Evolutionary conservation across 2,888 invertebrate genomes (phyloP).

Genomic region (Rhagonycha fulva): DNA sequence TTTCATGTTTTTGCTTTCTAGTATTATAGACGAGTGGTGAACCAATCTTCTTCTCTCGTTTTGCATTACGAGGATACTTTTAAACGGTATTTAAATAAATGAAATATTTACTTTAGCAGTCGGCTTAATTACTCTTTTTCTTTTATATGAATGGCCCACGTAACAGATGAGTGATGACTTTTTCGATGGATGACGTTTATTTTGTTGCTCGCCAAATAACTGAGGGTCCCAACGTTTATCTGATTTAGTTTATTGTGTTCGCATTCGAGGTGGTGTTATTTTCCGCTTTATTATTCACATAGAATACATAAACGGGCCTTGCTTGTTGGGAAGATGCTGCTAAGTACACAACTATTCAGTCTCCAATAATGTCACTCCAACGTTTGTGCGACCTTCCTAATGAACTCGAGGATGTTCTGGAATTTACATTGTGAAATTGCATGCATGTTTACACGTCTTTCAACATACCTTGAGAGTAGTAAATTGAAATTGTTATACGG

Average conservation of each 20-base stretch:
- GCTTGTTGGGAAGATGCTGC: constrained; percentile 16
- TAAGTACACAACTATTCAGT: constrained; percentile 15
- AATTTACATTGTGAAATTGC: constrained; percentile 24
- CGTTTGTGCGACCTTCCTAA: constrained; percentile 24
- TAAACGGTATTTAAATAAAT: constrained; percentile 6
- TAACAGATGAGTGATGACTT: constrained; percentile 21
- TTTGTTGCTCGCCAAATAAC: constrained; percentile 12
- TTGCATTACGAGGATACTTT: constrained; percentile 19
- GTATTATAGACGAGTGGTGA: constrained; percentile 25
- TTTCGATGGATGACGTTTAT: constrained; percentile 22
- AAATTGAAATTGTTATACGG: neutral
- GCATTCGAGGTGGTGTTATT: constrained; percentile 22
- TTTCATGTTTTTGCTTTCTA: constrained; percentile 30
- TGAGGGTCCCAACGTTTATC: constrained; percentile 16
- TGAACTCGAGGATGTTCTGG: constrained; percentile 23
- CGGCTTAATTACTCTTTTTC: constrained; percentile 12
- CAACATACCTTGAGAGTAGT: constrained; percentile 11
- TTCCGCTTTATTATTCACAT: constrained; percentile 30
- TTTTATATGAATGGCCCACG: neutral
- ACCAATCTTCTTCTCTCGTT: constrained; percentile 14
- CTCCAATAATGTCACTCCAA: constrained; percentile 28
- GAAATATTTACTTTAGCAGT: constrained; percentile 1
- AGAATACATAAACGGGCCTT: constrained; percentile 24
- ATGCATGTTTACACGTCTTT: constrained; percentile 11
- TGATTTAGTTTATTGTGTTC: constrained; percentile 21